Evolutionary conservation across 2,797 vertebrate species (phyloP).

Genomic region (Petrocephalus sullivani): DNA sequence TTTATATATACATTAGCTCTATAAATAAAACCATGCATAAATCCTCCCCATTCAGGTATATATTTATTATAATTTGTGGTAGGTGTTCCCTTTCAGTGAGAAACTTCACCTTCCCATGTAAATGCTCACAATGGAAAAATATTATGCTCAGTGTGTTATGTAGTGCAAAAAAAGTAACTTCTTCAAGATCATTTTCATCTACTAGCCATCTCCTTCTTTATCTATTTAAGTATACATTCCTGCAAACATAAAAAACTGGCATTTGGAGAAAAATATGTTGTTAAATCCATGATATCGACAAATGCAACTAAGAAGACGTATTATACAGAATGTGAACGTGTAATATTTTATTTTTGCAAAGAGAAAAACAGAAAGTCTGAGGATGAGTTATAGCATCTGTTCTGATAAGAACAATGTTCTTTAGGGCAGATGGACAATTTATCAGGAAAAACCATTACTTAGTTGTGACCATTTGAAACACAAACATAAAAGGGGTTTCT

Average conservation of each 20-base stretch:
- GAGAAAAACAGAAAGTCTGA: conserved; percentile 9
- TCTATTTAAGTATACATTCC: not conserved
- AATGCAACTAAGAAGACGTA: not conserved
- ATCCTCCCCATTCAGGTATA: not conserved
- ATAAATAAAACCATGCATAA: not conserved
- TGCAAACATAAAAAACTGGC: not conserved
- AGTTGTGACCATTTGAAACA: conserved; percentile 24
- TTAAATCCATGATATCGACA: not conserved
- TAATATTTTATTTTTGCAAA: conserved; percentile 1
- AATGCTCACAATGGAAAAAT: not conserved
- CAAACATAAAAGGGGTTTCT: conserved; percentile 23
- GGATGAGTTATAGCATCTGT: not conserved
- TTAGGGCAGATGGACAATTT: conserved; percentile 7
- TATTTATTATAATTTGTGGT: not conserved
- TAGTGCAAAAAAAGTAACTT: not conserved
- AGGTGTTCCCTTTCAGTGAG: not conserved
- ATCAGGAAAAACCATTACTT: conserved; percentile 20
- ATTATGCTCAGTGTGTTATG: not conserved
- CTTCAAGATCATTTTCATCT: not conserved
- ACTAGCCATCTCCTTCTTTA: not conserved
- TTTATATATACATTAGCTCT: not conserved
- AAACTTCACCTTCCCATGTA: not conserved
- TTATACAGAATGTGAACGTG: not conserved
- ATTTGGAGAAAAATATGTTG: conserved; percentile 4
- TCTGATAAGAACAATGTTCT: conserved; percentile 15